phyloP scores from a whole-genome alignment of 2,113 vertebrate species.

The Uropsilus gracilis region DNA sequence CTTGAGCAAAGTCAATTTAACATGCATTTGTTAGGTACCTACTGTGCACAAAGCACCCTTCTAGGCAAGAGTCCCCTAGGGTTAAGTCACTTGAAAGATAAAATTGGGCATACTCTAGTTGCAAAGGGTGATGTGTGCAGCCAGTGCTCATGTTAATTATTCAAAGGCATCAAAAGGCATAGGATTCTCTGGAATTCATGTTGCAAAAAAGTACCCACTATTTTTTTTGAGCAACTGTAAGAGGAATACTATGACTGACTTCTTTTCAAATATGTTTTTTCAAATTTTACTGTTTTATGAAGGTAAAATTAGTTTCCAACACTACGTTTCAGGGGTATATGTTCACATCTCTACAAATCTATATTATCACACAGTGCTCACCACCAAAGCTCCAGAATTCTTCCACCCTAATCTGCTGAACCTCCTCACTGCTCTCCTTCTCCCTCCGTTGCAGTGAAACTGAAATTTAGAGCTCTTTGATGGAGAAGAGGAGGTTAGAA shows the following conservation, averaged over 20 bases:
- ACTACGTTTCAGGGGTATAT: too few species aligned
- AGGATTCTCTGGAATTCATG: neutral
- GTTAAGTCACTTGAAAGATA: neutral
- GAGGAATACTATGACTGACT: neutral
- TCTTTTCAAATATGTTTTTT: neutral
- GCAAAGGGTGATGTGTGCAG: neutral
- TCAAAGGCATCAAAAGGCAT: neutral
- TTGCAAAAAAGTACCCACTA: neutral
- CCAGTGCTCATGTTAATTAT: neutral
- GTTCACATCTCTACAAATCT: too few species aligned
- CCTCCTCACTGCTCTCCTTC: too few species aligned
- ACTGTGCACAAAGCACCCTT: neutral
- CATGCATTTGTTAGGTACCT: slow-evolving; percentile 10
- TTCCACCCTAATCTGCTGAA: too few species aligned
- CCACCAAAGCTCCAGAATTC: too few species aligned
- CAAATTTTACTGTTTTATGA: too few species aligned
- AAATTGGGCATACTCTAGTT: neutral
- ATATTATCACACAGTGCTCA: too few species aligned
- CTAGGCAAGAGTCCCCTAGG: neutral
- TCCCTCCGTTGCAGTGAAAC: neutral
- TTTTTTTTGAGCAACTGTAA: neutral
- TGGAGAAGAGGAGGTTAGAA: slow-evolving; percentile 32
- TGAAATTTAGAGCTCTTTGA: neutral
- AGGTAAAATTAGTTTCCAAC: too few species aligned
- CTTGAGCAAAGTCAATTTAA: slow-evolving; percentile 5